These are phyloP conservation scores for Ramphastos sulfuratus DNA, from an alignment of 2,113 vertebrate species.

Conservation along the genomic window DNA sequence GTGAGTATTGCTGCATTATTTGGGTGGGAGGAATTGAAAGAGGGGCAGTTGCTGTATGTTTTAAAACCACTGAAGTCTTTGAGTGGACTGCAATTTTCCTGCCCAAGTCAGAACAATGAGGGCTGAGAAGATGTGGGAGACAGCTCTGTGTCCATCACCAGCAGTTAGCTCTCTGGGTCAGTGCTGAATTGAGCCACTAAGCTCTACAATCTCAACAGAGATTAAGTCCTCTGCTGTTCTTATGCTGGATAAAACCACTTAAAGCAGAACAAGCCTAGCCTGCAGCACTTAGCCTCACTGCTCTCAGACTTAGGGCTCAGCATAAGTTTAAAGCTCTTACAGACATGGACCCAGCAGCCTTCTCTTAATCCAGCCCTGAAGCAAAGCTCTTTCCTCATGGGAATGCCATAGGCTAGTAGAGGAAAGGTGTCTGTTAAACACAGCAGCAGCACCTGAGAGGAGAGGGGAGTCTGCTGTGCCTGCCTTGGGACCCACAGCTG, in stretches of 20 bases:
- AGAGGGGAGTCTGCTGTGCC: fast-evolving
- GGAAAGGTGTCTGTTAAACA: neutral
- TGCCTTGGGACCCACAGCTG: neutral
- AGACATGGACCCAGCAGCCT: neutral
- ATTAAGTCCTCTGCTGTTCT: neutral
- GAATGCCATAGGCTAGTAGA: neutral
- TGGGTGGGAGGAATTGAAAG: constrained; percentile 3
- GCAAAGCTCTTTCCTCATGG: neutral
- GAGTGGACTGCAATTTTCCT: neutral
- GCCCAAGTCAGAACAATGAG: neutral
- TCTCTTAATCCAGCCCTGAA: neutral
- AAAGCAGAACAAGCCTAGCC: neutral
- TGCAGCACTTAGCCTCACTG: neutral
- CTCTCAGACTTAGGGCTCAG: neutral
- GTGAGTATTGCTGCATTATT: neutral
- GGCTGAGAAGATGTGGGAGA: neutral
- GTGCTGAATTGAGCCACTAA: neutral
- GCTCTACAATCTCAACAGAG: neutral
- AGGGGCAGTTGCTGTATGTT: neutral
- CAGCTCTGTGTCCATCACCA: neutral
- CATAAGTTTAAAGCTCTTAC: neutral
- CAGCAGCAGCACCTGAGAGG: fast-evolving
- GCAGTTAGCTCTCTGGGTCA: neutral
- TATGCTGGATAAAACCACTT: neutral
- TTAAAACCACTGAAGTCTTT: neutral